These are phyloP conservation scores for Zeugodacus cucurbitae DNA, from an alignment of 1,140 invertebrate species.

Conservation along the genomic window DNA sequence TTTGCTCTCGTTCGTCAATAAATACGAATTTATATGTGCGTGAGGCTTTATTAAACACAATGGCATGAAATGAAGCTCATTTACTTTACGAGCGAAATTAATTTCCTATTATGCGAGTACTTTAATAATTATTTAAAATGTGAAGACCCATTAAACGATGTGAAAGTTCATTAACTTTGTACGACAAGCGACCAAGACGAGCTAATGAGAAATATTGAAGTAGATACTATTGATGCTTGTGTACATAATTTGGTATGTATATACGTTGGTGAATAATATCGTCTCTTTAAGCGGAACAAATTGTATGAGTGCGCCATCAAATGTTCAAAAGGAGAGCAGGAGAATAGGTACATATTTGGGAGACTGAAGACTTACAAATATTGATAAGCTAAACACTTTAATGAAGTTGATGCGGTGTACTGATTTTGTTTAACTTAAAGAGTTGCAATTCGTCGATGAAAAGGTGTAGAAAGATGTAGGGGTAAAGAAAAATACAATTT, in stretches of 20 bases:
- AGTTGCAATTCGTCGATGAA: too few relatives aligned
- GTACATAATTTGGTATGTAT: background rate
- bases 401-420: too few relatives aligned
- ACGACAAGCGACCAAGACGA: background rate
- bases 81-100: background rate
- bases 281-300: background rate
- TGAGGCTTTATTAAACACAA: background rate
- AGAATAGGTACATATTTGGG: background rate
- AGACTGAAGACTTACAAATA: too few relatives aligned
- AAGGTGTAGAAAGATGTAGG: too few relatives aligned
- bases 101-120: background rate
- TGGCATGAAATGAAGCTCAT: background rate
- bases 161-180: background rate
- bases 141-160: background rate
- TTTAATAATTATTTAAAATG: slow-evolving; percentile 4
- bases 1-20: background rate
- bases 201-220: background rate
- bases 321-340: background rate
- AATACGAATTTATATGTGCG: too few relatives aligned
- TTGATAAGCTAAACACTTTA: too few relatives aligned
- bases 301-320: background rate
- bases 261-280: background rate
- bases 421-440: too few relatives aligned
- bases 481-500: too few relatives aligned
- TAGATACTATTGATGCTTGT: background rate